phyloP scores from a whole-genome alignment of 2,797 vertebrate species.

The Acestrorhynchus altus region DNA sequence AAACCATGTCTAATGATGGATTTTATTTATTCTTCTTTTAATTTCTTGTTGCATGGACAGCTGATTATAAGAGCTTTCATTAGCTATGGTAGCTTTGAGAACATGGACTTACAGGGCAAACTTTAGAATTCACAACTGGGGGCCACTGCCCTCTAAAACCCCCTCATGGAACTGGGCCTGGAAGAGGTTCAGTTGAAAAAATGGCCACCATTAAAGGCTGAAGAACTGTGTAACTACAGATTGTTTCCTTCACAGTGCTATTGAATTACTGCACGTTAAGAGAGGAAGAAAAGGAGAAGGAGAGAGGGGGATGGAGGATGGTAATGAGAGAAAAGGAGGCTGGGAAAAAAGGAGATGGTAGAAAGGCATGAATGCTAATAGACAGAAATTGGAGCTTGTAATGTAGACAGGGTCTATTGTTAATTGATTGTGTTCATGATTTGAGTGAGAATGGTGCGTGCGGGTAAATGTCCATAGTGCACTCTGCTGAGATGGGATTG shows the following conservation, averaged over 20 bases:
- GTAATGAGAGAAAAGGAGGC: slow-evolving; percentile 33
- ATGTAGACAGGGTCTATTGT: slow-evolving; percentile 41
- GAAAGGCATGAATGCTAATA: slow-evolving; percentile 29
- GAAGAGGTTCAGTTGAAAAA: background rate
- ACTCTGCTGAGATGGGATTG: background rate
- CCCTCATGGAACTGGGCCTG: no score
- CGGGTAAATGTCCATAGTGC: background rate
- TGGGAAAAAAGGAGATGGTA: slow-evolving; percentile 16
- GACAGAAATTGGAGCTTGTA: slow-evolving; percentile 46
- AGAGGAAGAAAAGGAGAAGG: slow-evolving; percentile 26
- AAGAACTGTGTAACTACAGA: slow-evolving; percentile 67
- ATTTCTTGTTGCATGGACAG: no score
- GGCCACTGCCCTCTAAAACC: no score
- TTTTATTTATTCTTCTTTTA: no score
- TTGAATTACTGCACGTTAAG: slow-evolving; percentile 69
- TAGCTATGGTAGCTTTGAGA: no score
- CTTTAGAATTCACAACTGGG: no score
- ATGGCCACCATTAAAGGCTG: slow-evolving; percentile 61
- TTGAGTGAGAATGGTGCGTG: slow-evolving; percentile 18
- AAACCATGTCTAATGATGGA: no score
- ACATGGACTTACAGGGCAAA: no score
- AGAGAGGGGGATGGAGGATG: slow-evolving; percentile 19
- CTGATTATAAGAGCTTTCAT: no score
- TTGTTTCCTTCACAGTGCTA: slow-evolving; percentile 63
- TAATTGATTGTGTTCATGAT: slow-evolving; percentile 37